A percentile compares a stretch with the other conserved stretches of the same genome.
These are phyloP conservation scores for Girardia tigrina DNA, from an alignment of 2,888 invertebrate genomes.

Conservation along the genomic window DNA sequence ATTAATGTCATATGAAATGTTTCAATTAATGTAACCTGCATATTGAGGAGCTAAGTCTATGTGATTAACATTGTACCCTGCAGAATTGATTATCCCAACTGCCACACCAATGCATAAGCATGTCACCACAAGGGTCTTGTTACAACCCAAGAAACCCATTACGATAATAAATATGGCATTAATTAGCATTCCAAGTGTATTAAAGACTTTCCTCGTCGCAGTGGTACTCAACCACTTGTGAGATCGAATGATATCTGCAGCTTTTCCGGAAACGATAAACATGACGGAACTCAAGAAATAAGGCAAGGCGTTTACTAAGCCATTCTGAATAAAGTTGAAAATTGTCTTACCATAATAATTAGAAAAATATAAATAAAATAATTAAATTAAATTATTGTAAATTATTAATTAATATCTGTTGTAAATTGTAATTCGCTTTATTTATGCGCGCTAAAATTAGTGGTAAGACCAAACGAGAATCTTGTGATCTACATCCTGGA, in stretches of 20 bases:
- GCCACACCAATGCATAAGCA: constrained; percentile 47
- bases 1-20: constrained; percentile 44
- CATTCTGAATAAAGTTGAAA: constrained; percentile 14
- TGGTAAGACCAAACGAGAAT: no score
- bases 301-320: neutral
- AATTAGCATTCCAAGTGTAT: constrained; percentile 7
- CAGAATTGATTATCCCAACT: constrained; percentile 75
- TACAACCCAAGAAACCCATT: neutral
- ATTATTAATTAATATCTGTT: no score
- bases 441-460: no score
- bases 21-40: constrained; percentile 16
- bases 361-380: neutral
- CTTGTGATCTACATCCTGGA: no score
- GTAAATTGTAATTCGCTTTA: no score
- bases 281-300: constrained; percentile 27
- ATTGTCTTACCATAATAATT: neutral
- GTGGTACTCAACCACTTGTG: constrained; percentile 28
- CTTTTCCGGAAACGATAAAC: neutral
- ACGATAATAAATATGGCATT: constrained; percentile 10
- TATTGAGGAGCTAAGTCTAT: constrained; percentile 72
- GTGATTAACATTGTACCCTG: constrained; percentile 60
- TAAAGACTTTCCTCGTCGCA: constrained; percentile 4
- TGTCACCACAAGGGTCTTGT: neutral
- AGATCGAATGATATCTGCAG: constrained; percentile 4
- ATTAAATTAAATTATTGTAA: no score